A percentile compares a stretch with the other conserved stretches of the same genome.
Conservation (phyloP, 1,140 invertebrate species). For the Penaeus chinensis region DNA sequence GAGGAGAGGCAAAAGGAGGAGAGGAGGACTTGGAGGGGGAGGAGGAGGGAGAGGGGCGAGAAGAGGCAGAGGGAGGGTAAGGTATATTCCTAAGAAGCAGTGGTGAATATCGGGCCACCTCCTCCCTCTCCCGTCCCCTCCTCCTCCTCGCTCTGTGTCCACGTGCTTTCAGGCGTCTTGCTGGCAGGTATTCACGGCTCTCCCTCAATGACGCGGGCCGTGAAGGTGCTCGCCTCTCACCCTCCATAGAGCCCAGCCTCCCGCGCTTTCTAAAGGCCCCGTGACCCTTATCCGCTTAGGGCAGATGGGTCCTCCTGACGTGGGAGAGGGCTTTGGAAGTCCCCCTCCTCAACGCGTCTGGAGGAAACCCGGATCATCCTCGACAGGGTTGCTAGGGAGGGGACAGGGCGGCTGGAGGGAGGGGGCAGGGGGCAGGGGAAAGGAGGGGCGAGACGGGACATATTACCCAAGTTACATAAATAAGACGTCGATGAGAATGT, state of each 20-base stretch:
- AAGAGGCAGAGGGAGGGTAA: constrained; percentile 1
- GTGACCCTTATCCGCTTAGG: no score
- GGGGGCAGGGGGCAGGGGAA: no score
- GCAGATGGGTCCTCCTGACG: no score
- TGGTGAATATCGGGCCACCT: constrained; percentile 18
- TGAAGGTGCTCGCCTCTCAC: constrained; percentile 15
- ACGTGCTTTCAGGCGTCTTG: constrained; percentile 47
- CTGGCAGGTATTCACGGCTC: constrained; percentile 47
- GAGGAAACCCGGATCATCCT: no score
- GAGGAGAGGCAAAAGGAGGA: not conserved
- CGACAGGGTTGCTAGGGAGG: no score
- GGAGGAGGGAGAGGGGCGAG: not conserved
- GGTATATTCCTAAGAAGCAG: not conserved
- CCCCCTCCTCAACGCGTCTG: no score
- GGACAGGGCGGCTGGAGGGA: no score
- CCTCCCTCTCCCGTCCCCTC: constrained; percentile 16
- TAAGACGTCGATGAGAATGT: no score
- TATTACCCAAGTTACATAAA: no score
- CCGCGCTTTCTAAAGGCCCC: no score
- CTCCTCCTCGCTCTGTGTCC: constrained; percentile 17
- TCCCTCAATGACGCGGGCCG: constrained; percentile 40
- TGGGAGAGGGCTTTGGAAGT: no score
- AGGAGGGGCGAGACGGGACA: no score
- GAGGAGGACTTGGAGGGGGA: not conserved
- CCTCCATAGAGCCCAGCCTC: constrained; percentile 17